Base-by-base conservation (phyloP, 92 coral and sea anemone genomes). In the Palythoa caribaeorum region DNA sequence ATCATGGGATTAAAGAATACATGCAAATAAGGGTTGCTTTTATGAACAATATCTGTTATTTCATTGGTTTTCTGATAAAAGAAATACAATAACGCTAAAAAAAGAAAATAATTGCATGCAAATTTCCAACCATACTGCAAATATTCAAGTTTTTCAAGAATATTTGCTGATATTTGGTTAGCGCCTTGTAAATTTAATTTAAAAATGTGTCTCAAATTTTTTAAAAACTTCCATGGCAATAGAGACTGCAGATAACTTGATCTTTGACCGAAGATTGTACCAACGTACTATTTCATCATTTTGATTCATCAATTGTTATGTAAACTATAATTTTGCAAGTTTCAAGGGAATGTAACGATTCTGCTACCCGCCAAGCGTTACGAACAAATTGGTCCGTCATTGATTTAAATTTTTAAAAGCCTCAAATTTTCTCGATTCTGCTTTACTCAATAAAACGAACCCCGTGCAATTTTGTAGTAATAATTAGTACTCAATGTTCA, bases 261-360 rank as follows among this genome's bases (percentile, higher is more conserved):
- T 80, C 74, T 39, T 48, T 81, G 86, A 47, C 76, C 75, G 11
- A 47, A 19, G 20, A 81, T 11, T 59, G 59, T 80, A 54, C 11
- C 37, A 39, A 19, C 66, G 13, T 50, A 11, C 9, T 6, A 66
- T 81, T 81, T 48, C 9, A 21, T 65, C 1, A 2, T 28, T 28
- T 28, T 28, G 28, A 28, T 51, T 39, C 48, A 50, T 28, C 28
- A 1, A 35, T 28, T 35, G 47, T 35, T 70, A 35, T 38, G 48
- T 12, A 9, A 38, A 35, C 75, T 35, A 36, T 70, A 36, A 35
- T 35, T 17, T 63, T 9, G 70, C 70, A 17, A 59, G 6, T 3
- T 59, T 51, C 1, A 6, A 28, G 28, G 28, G 55, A 51, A 15
- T 9, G 62, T 11, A 55, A 55, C 14, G 62, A 2, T 63, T 63